Evolutionary conservation across 1,140 invertebrate species (phyloP).

Genomic region (Ericerus pela): DNA sequence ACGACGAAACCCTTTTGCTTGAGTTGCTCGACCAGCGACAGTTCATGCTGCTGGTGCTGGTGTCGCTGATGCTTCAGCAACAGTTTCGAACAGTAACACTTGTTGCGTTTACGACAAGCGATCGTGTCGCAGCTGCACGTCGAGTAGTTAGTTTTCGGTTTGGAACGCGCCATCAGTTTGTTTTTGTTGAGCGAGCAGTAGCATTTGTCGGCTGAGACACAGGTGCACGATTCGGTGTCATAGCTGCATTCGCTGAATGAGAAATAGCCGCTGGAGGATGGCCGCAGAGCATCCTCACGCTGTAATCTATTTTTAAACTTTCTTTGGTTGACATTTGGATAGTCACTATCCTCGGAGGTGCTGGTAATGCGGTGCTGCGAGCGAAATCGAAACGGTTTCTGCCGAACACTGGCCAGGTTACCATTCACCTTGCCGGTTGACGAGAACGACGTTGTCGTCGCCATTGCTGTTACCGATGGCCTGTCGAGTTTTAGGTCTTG

Average conservation of each 20-base stretch:
- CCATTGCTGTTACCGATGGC: not conserved
- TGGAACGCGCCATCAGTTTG: not conserved
- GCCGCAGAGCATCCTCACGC: conserved; percentile 8
- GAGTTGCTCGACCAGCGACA: conserved; percentile 34
- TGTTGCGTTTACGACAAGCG: conserved; percentile 71
- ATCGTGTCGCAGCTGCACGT: conserved; percentile 63
- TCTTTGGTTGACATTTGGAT: conserved; percentile 30
- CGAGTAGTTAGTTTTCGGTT: not conserved
- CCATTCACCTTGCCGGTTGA: not conserved
- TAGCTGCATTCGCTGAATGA: conserved; percentile 72
- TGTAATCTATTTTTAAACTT: conserved; percentile 1
- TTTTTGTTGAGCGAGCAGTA: conserved; percentile 45
- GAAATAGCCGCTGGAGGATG: conserved; percentile 44
- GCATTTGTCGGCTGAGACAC: conserved; percentile 54
- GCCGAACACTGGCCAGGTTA: not conserved
- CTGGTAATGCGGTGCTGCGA: conserved; percentile 23
- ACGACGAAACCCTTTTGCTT: conserved; percentile 38
- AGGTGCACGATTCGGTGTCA: conserved; percentile 63
- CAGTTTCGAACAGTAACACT: conserved; percentile 55
- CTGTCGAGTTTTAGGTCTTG: conserved; percentile 5
- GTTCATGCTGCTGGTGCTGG: conserved; percentile 18
- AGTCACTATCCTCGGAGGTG: conserved; percentile 50
- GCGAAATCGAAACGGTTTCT: not conserved
- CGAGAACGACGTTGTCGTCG: not conserved
- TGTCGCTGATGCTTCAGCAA: conserved; percentile 11